Evolutionary conservation across 2,113 vertebrate species (phyloP), one percentile per base, ranked within the genome.

Genomic region (Thalassoma bifasciatum): DNA sequence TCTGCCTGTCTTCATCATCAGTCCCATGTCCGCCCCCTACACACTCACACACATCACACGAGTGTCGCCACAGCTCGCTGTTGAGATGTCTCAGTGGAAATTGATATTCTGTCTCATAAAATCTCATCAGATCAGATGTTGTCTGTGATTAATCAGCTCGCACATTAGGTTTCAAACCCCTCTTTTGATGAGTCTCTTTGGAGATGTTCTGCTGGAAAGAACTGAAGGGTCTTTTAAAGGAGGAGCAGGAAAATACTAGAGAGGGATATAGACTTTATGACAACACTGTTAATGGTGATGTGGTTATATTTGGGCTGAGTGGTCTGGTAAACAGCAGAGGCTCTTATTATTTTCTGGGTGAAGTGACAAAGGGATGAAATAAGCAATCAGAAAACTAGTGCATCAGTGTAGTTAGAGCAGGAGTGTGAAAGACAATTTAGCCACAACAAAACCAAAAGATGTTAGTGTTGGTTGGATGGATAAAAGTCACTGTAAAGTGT

Each of bases 71-170:
- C 60, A 62, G 21, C 59, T 65, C 70, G 24, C 22, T 37, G 73
- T 83, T 67, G 70, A 75, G 78, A 74, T 54, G 70, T 79, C 86
- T 79, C 66, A 14, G 61, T 82, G 75, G 73, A 86, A 89, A 89
- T 84, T 82, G 79, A 84, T 82, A 86, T 80, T 85, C 66, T 79
- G 83, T 91, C 89, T 89, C 76, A 50, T 80, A 88, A 77, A 76
- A 86, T 82, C 86, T 88, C 83, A 87, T 88, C 88, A 84, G 81
- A 86, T 87, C 71, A 69, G 60, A 77, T 85, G 83, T 88, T 88
- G 81, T 76, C 83, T 62, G 10, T 84, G 75, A 86, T 81, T 85
- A 89, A 88, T 85, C 86, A 82, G 82, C 59, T 77, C 50, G 34
- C 73, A 66, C 71, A 46, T 85, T 79, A 58, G 59, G 60, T 85